Conservation (phyloP, 2,888 invertebrate genomes). For the Cataglyphis albicans region DNA sequence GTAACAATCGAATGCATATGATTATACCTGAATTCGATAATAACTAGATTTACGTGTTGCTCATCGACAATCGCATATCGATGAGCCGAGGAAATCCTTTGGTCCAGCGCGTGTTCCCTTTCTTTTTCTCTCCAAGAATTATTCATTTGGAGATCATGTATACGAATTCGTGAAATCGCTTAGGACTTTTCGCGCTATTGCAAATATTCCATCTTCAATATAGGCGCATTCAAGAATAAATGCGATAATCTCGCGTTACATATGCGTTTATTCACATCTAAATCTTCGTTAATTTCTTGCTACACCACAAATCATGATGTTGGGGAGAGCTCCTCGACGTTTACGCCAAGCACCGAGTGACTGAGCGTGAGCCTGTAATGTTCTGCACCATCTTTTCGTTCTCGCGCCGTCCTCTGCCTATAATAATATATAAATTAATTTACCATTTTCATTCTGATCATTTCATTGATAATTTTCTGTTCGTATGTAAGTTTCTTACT, state of each 20-base stretch:
- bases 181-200: slow-evolving; percentile 24
- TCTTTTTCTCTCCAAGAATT: slow-evolving; percentile 64
- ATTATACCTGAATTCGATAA: slow-evolving; percentile 51
- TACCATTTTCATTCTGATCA: background rate
- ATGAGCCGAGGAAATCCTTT: slow-evolving; percentile 72
- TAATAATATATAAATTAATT: slow-evolving; percentile 67
- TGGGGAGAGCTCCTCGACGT: slow-evolving; percentile 96
- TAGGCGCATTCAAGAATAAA: slow-evolving; percentile 14
- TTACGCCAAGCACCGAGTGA: slow-evolving; percentile 97
- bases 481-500: slow-evolving; percentile 87
- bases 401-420: slow-evolving; percentile 96
- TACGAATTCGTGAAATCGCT: slow-evolving; percentile 31
- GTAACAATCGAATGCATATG: slow-evolving; percentile 67
- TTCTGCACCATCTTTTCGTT: slow-evolving; percentile 95
- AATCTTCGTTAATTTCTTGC: slow-evolving; percentile 78
- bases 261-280: slow-evolving; percentile 30
- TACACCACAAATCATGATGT: slow-evolving; percentile 97
- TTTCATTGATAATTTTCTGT: background rate
- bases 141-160: slow-evolving; percentile 65
- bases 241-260: slow-evolving; percentile 1
- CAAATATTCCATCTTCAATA: slow-evolving; percentile 35
- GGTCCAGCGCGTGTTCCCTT: slow-evolving; percentile 66
- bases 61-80: slow-evolving; percentile 56
- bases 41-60: slow-evolving; percentile 65
- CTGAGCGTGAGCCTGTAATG: slow-evolving; percentile 95